phyloP scores from a whole-genome alignment of 2,888 invertebrate genomes.

The Ganaspis brasiliensis region DNA sequence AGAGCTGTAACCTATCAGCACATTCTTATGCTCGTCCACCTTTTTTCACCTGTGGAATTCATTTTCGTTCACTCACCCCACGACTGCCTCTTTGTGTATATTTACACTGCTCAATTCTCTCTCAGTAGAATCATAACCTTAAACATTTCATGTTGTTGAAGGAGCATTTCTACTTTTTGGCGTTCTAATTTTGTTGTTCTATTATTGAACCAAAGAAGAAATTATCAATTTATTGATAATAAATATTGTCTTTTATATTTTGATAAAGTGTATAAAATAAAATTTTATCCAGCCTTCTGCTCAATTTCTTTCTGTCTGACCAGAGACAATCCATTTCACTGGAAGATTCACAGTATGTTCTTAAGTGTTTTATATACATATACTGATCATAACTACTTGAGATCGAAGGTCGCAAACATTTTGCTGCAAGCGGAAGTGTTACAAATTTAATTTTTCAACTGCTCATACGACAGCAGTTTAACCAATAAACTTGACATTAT shows the following conservation, averaged over 20 bases:
- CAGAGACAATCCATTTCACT: slow-evolving; percentile 11
- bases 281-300: background rate
- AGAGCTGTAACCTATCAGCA: slow-evolving; percentile 77
- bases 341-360: background rate
- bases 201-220: too few relatives aligned
- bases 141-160: too few relatives aligned
- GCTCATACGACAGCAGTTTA: slow-evolving; percentile 1
- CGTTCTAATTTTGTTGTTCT: too few relatives aligned
- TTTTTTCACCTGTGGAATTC: slow-evolving; percentile 59
- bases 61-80: slow-evolving; percentile 36
- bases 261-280: background rate
- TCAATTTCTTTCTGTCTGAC: slow-evolving; percentile 10
- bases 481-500: slow-evolving; percentile 19
- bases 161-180: too few relatives aligned
- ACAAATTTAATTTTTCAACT: slow-evolving; percentile 25
- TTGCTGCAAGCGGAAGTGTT: slow-evolving; percentile 21
- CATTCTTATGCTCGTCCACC: slow-evolving; percentile 71
- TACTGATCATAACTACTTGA: slow-evolving; percentile 19
- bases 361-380: background rate
- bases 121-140: too few relatives aligned
- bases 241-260: too few relatives aligned
- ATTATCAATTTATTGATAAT: too few relatives aligned
- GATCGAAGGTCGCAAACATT: slow-evolving; percentile 19
- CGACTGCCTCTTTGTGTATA: background rate
- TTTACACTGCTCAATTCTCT: background rate